Evolutionary conservation across 2,888 invertebrate species (phyloP), one percentile per base, ranked within the genome.

Genomic region (Protodeltote pygarga): DNA sequence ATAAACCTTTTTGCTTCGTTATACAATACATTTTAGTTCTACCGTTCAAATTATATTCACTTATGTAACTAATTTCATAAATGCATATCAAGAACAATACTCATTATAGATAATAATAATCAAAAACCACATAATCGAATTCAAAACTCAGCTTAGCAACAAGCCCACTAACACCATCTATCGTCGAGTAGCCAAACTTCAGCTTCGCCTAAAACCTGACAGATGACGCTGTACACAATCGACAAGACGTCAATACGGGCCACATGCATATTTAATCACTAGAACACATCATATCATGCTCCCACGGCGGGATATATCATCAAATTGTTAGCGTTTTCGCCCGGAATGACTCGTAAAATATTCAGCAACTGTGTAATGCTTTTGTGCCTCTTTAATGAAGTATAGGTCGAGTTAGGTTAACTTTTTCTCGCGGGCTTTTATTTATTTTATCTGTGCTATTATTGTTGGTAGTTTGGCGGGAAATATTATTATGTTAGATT

Each of bases 331-430:
- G 77, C 79, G 77, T 76, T 67, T n/a, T 67, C 58, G 69, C 70
- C 66, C 80, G 83, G 75, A 83, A 89, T 89, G 77, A 83, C 67
- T 75, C 74, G 77, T 90, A 80, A 90, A 91, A 87, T 89, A 90
- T 90, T 90, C 89, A 90, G 73, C 15, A 44, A 61, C 62, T 67
- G 76, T 70, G 81, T 90, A 90, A 90, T 77, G 86, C 82, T 87
- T 90, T 89, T 89, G 90, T 90, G 87, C 68, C 47, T 40, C 61
- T 62, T 76, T 87, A 89, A 89, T 89, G 86, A 88, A 85, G 80
- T 78, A 83, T 81, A 80, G 78, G 59, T 64, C 46, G 46, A 50
- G 66, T 68, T 64, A 53, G 65, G 59, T 65, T 59, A 50, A 64
- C 51, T 64, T 73, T 55, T 58, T 58, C 59, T 68, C 54, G 49